Evolutionary conservation across 2,888 invertebrate genomes (phyloP), one percentile per base, ranked within the genome.

Genomic region (Drosophila tanythrix): DNA sequence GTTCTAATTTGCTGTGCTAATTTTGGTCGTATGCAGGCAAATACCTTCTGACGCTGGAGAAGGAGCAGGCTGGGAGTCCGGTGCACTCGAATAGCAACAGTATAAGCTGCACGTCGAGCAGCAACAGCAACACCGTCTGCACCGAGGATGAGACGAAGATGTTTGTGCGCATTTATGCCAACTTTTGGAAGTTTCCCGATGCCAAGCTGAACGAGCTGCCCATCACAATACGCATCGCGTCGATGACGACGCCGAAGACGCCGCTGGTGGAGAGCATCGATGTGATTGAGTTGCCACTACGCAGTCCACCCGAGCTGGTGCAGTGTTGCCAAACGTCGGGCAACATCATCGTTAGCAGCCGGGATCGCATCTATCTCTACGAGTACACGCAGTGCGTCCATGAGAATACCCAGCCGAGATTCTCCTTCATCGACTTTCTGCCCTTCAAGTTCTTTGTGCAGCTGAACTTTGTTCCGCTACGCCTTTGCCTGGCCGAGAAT

Each of bases 211-310:
- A 90, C 53, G 95, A 96, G 89, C 93, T 94, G 63, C 93, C 94
- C 38, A 94, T 92, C 18, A 91, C 90, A 13, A 92, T 93, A 25
- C 93, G 96, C 61, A 96, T 96, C 67, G 96, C 96, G 3, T 96
- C 96, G 1, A 94, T 96, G 84, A 96, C 96, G 0, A 96, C 96
- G 15, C 96, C 96, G 0, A 96, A 96, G 58, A 94, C 95, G 13
- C 95, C 95, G 76, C 94, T 95, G 70, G 94, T 95, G 0, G 94
- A 95, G 79, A 94, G 95, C 68, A 93, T 96, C 60, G 96, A 96
- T 92, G 96, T 96, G 94, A 96, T 97, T 74, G 96, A 96, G 91
- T 93, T 97, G 53, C 96, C 96, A 0, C 92, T 96, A 5, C 94
- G 94, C 65, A 92, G 91, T 84, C 88, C 95, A 57, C 95, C 96